Evolutionary conservation across 2,888 invertebrate genomes (phyloP), one percentile per base, ranked within the genome.

Genomic region (Esperia sulphurella): DNA sequence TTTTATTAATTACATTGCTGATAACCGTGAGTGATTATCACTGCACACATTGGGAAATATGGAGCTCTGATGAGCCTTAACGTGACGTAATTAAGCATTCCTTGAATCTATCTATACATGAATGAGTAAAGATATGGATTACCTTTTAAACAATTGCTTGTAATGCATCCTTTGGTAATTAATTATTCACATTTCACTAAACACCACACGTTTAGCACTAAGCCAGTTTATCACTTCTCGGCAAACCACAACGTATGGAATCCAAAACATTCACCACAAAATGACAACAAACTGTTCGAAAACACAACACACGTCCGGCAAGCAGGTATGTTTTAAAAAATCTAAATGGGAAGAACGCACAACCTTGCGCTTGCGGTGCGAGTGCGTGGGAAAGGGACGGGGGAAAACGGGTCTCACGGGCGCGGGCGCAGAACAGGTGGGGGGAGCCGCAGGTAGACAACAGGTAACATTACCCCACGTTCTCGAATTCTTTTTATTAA

Each of bases 61-160:
- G 2, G 3, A 21, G 21, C 21, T 21, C 21, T 21, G 21, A 21
- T 21, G 21, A 21, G 21, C 21, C 2, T 21, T 21, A 5, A 21
- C 21, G 21, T 21, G n/a, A 21, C 3, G 21, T 21, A 21, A 21
- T 21, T 21, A 21, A 21, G 21, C 2, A 21, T 21, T 21, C 21
- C 38, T 45, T 45, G 50, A 53, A 43, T 14, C 42, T 45, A 43
- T 14, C 42, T 45, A 41, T 28, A 42, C 46, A 35, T 48, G 42
- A 21, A 21, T 5, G 2, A 21, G 21, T 21, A 21, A 21, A 21
- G 21, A 21, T 5, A 21, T 21, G 21, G 21, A 21, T 21, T 82
- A 88, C 89, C 89, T 87, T 69, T 82, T 85, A 60, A 88, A 87
- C 48, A 89, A 65, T 59, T 82, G 81, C 65, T 89, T 89, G 60